Percentiles rank a stretch among this genome's conserved stretches.
phyloP scores from a whole-genome alignment of 2,888 invertebrate species.

The Dicycla oo region DNA sequence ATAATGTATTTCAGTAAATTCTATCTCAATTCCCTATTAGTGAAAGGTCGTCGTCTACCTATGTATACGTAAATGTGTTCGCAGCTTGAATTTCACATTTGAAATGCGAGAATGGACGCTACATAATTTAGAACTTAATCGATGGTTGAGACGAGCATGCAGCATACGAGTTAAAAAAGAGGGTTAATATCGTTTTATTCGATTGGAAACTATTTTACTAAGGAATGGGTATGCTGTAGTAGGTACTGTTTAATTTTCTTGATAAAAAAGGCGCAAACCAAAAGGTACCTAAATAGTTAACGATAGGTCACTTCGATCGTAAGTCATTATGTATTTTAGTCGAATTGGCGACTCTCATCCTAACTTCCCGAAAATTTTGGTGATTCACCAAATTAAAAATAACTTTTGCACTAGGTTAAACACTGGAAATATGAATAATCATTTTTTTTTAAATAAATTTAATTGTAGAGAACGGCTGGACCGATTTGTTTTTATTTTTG shows the following conservation, averaged over 20 bases:
- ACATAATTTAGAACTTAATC: conserved; percentile 9
- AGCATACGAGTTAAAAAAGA: neutral
- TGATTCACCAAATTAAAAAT: conserved; percentile 5
- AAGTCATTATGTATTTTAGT: conserved; percentile 9
- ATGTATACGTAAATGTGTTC: neutral
- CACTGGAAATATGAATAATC: too few relatives aligned
- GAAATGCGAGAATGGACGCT: neutral
- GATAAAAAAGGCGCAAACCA: neutral
- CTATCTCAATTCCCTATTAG: conserved; percentile 18
- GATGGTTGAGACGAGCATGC: neutral
- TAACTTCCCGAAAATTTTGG: conserved; percentile 1
- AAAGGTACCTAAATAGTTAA: neutral
- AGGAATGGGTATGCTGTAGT: neutral
- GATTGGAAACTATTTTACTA: neutral
- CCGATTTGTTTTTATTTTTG: neutral
- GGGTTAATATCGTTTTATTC: neutral
- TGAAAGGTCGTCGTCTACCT: neutral
- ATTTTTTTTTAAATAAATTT: too few relatives aligned
- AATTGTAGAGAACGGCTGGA: too few relatives aligned
- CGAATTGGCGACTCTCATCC: neutral
- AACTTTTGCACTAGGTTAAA: too few relatives aligned
- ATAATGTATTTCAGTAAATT: conserved; percentile 10
- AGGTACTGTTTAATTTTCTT: neutral
- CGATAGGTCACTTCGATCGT: conserved; percentile 12
- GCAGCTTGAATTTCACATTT: conserved; percentile 6